Percentiles rank a stretch among this genome's conserved stretches.
Evolutionary conservation across 2,113 vertebrate genomes (phyloP).

Genomic region (Turdus rufiventris): DNA sequence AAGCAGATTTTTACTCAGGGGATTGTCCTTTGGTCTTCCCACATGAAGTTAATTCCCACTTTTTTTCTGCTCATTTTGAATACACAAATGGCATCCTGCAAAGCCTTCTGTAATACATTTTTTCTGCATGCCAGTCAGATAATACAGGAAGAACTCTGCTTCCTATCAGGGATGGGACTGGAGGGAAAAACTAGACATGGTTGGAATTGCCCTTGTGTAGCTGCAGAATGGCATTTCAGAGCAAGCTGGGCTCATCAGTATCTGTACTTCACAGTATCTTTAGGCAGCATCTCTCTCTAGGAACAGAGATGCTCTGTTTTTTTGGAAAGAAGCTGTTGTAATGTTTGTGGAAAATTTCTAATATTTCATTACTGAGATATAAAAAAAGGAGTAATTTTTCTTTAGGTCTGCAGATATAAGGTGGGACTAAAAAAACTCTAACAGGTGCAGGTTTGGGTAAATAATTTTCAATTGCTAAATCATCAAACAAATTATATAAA

Average conservation of each 20-base stretch:
- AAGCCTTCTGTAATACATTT: not conserved
- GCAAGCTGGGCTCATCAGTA: not conserved
- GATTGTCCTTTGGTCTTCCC: not conserved
- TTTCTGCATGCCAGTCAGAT: not conserved
- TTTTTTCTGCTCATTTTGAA: not conserved
- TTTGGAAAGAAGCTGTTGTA: not conserved
- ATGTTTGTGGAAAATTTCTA: conserved; percentile 1
- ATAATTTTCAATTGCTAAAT: not conserved
- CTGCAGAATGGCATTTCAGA: not conserved
- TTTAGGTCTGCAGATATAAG: not conserved
- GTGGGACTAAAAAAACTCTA: not conserved
- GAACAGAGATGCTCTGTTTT: not conserved
- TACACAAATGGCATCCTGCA: not conserved
- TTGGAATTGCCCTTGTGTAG: not conserved
- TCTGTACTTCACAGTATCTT: not conserved
- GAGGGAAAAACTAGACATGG: not conserved
- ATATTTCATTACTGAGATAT: not conserved
- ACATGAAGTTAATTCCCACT: not conserved
- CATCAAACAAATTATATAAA: not conserved
- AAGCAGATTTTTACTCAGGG: not conserved
- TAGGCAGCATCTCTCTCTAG: not conserved
- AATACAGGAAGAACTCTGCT: not conserved
- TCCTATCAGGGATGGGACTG: not conserved
- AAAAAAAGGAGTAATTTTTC: not conserved
- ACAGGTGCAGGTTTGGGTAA: not conserved